Evolutionary conservation across 2,113 vertebrate genomes (phyloP).

Genomic region (Spea bombifrons): DNA sequence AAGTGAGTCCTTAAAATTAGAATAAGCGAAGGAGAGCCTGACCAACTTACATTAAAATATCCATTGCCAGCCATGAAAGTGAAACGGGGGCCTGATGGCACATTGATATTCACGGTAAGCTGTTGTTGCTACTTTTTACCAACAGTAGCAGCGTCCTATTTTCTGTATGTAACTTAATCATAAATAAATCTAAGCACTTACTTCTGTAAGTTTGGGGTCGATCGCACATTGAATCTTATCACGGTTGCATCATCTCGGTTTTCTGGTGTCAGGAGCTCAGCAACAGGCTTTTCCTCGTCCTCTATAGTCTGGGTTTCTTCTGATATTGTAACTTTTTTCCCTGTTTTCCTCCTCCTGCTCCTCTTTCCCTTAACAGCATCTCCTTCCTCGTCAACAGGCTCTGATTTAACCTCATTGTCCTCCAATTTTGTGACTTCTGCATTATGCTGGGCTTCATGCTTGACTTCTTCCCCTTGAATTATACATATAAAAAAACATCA

Average conservation of each 20-base stretch:
- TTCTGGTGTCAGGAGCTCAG: conserved; percentile 50
- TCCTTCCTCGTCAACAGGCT: not conserved
- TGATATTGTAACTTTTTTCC: no score
- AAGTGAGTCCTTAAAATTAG: no score
- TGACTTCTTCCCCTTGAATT: not conserved
- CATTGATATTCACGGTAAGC: no score
- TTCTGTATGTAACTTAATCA: no score
- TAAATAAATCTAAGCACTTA: conserved; percentile 53
- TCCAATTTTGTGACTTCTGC: not conserved
- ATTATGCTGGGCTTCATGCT: not conserved
- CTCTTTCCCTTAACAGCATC: not conserved
- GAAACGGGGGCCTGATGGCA: no score
- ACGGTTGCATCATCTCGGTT: conserved; percentile 60
- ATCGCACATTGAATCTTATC: conserved; percentile 74
- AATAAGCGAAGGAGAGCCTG: no score
- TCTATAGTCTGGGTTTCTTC: conserved; percentile 25
- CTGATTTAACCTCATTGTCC: conserved; percentile 8
- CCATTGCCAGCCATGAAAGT: no score
- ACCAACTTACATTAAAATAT: no score
- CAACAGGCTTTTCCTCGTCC: conserved; percentile 38
- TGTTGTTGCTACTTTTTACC: no score
- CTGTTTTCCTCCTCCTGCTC: conserved; percentile 20
- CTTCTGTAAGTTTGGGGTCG: conserved; percentile 78
- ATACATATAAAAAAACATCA: no score
- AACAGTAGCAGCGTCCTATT: no score